Conservation (phyloP, 2,113 vertebrate species). For the Petrocephalus zakoni region DNA sequence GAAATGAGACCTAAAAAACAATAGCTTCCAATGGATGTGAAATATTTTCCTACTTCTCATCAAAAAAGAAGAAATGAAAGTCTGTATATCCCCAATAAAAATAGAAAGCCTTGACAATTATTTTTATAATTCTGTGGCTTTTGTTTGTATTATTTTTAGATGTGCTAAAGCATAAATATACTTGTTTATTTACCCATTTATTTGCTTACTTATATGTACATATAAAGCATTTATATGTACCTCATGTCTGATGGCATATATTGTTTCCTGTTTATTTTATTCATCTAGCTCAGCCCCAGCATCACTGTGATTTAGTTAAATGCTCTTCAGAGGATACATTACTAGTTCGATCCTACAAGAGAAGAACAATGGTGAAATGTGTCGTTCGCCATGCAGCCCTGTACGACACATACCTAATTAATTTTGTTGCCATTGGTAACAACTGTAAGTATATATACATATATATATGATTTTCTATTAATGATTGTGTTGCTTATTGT, state of each 20-base stretch:
- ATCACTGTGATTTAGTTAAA: constrained; percentile 19
- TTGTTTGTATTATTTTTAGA: neutral
- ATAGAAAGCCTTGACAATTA: neutral
- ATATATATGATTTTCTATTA: neutral
- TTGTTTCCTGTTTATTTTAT: constrained; percentile 22
- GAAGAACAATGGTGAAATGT: constrained; percentile 47
- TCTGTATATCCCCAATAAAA: neutral
- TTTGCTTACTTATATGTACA: no score
- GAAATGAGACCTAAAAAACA: constrained; percentile 13
- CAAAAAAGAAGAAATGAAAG: constrained; percentile 21
- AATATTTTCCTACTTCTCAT: constrained; percentile 6
- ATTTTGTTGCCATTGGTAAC: constrained; percentile 39
- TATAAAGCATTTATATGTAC: neutral
- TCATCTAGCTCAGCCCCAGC: constrained; percentile 33
- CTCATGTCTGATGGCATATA: neutral
- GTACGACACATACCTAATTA: constrained; percentile 23
- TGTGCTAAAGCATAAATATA: neutral
- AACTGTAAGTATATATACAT: constrained; percentile 44
- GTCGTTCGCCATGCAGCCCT: constrained; percentile 46
- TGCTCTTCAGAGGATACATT: constrained; percentile 29
- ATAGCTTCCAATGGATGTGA: neutral
- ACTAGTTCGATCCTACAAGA: constrained; percentile 23
- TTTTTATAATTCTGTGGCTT: neutral
- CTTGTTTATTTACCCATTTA: no score
- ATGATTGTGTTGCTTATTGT: neutral